Evolutionary conservation across 1,140 invertebrate genomes (phyloP), one percentile per base, ranked within the genome.

Genomic region (Orussus abietinus): DNA sequence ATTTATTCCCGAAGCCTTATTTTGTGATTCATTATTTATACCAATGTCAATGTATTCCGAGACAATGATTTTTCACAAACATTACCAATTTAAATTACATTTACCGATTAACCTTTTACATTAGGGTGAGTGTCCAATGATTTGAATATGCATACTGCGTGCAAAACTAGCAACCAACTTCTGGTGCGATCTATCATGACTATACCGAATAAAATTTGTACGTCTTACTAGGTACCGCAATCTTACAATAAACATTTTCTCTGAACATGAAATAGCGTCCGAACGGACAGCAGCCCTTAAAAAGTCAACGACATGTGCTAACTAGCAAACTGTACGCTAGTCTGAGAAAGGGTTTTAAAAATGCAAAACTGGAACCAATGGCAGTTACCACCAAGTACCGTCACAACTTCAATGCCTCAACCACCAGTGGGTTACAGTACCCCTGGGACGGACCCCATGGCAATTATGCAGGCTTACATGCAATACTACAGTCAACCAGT

Each of bases 311-410:
- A 47, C 55, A 60, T 61, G 64, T 40, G 39, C 42, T 59, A 57
- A 37, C 52, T 52, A 62, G 43, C 46, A 43, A 56, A 39, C 31
- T 28, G 49, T 43, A 53, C 50, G 54, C 41, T 55, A 47, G 42
- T 45, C 30, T 35, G 35, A 47, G 20, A 48, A 41, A 61, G 46
- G 50, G 47, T 59, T 53, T 36, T 29, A 50, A 63, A 60, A 53
- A 74, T 74, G 71, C 69, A 74, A 69, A 72, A 62, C 56, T 74
- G 71, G 71, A 72, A 71, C 34, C 69, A 64, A 67, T 74, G 71
- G 71, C 69, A 63, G 57, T 45, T 72, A 55, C 55, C 69, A 49
- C 40, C 67, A 53, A 63, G 56, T 57, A 53, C 68, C 6, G 55
- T 59, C 42, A 50, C 60, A 19, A 51, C 66, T 39, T 25, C 65